Evolutionary conservation across 1,140 invertebrate species (phyloP).

Genomic region (Maconellicoccus hirsutus): DNA sequence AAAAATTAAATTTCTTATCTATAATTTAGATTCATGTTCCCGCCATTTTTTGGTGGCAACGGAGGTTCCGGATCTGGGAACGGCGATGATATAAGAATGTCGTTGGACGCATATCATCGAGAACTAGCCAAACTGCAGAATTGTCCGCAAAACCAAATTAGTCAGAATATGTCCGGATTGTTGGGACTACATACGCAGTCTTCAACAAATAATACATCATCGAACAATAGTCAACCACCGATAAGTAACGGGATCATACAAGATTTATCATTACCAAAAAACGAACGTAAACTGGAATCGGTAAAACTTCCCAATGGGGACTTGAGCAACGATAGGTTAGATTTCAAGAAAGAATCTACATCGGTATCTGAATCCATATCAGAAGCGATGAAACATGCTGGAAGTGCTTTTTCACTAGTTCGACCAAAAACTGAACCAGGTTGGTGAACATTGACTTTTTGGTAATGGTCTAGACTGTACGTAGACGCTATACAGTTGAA

Average conservation of each 20-base stretch:
- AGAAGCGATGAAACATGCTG: constrained; percentile 62
- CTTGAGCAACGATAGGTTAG: constrained; percentile 21
- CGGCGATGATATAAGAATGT: constrained; percentile 76
- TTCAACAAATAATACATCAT: constrained; percentile 23
- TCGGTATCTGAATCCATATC: constrained; percentile 28
- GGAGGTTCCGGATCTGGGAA: constrained; percentile 46
- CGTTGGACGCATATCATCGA: constrained; percentile 79
- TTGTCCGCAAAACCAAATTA: constrained; percentile 24
- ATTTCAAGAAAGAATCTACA: constrained; percentile 27
- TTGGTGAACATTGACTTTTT: not conserved
- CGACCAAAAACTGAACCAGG: constrained; percentile 65
- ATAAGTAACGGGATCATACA: constrained; percentile 55
- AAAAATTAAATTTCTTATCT: not conserved
- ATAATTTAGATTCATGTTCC: constrained; percentile 45
- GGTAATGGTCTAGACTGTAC: not conserved
- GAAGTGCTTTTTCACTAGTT: constrained; percentile 72
- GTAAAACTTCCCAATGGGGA: constrained; percentile 27
- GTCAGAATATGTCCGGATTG: constrained; percentile 23
- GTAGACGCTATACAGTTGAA: not conserved
- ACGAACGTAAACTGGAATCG: constrained; percentile 33
- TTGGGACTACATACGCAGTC: constrained; percentile 24
- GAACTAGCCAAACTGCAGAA: constrained; percentile 65
- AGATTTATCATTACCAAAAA: constrained; percentile 71
- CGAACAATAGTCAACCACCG: constrained; percentile 45
- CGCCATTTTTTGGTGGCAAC: constrained; percentile 55